phyloP scores from a whole-genome alignment of 2,113 vertebrate species.

The Tiliqua scincoides region DNA sequence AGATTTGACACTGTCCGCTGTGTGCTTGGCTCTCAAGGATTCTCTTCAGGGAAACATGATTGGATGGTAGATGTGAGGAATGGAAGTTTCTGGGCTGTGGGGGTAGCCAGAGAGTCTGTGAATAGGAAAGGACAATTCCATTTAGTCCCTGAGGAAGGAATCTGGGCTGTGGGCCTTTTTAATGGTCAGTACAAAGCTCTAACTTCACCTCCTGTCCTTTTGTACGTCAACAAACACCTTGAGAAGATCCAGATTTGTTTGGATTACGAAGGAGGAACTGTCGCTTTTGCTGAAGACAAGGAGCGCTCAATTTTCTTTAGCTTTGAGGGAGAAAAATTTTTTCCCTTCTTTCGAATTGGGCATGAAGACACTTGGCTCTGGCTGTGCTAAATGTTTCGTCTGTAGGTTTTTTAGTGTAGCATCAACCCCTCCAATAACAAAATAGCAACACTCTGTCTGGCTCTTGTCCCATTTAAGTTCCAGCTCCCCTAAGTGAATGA shows the following conservation, averaged over 20 bases:
- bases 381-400: background rate
- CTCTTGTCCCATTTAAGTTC: background rate
- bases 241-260: constrained; percentile 73
- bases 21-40: constrained; percentile 69
- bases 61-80: constrained; percentile 73
- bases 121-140: constrained; percentile 67
- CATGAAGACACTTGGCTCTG: background rate
- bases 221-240: constrained; percentile 49
- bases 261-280: constrained; percentile 71
- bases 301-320: constrained; percentile 61
- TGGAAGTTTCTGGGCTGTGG: constrained; percentile 76
- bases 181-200: constrained; percentile 71
- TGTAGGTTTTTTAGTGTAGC: background rate
- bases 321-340: background rate
- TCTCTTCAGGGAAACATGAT: constrained; percentile 72
- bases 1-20: constrained; percentile 76
- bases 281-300: constrained; percentile 76
- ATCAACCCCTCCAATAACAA: too few relatives aligned
- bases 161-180: constrained; percentile 75
- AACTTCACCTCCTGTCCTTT: constrained; percentile 74
- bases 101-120: constrained; percentile 71
- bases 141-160: constrained; percentile 72
- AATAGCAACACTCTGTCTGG: too few relatives aligned
- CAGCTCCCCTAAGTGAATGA: background rate
- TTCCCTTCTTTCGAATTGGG: constrained; percentile 10